These are phyloP conservation scores for Pitta sordida DNA, from an alignment of 2,113 vertebrate species.

Conservation along the genomic window DNA sequence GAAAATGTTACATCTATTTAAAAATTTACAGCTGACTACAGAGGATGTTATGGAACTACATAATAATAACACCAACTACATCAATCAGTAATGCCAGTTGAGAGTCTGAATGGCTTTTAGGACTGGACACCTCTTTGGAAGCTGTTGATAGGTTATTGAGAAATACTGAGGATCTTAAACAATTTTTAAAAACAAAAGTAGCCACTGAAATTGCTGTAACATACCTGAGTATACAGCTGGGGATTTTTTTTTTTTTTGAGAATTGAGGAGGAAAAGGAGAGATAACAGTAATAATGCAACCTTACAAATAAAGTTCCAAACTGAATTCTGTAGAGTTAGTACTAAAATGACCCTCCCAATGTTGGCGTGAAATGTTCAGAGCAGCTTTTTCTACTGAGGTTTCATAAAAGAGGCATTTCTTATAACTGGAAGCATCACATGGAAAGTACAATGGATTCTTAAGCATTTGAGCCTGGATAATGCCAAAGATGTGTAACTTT, in stretches of 20 bases:
- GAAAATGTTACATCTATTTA: constrained; percentile 48
- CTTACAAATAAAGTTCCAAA: not conserved
- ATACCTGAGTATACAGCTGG: not conserved
- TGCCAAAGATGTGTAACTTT: not conserved
- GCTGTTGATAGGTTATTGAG: not conserved
- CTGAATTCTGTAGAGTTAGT: not conserved
- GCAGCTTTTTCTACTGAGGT: not conserved
- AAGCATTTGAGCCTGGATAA: not conserved
- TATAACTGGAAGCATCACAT: not conserved
- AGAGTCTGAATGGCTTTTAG: not conserved
- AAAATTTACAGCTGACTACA: constrained; percentile 51
- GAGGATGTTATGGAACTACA: constrained; percentile 22
- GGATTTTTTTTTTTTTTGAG: not conserved
- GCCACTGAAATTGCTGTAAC: not conserved
- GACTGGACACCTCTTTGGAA: not conserved
- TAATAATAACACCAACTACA: not conserved
- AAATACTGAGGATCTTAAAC: not conserved
- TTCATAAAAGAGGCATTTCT: not conserved
- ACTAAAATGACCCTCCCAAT: not conserved
- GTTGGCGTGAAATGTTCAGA: not conserved
- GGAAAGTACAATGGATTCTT: not conserved
- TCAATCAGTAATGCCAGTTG: not conserved
- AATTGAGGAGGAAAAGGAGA: not conserved
- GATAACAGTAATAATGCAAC: not conserved
- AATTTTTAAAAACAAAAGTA: not conserved